These are phyloP conservation scores for Ptychobarbus kaznakovi DNA, from an alignment of 2,797 vertebrate genomes.

Conservation along the genomic window DNA sequence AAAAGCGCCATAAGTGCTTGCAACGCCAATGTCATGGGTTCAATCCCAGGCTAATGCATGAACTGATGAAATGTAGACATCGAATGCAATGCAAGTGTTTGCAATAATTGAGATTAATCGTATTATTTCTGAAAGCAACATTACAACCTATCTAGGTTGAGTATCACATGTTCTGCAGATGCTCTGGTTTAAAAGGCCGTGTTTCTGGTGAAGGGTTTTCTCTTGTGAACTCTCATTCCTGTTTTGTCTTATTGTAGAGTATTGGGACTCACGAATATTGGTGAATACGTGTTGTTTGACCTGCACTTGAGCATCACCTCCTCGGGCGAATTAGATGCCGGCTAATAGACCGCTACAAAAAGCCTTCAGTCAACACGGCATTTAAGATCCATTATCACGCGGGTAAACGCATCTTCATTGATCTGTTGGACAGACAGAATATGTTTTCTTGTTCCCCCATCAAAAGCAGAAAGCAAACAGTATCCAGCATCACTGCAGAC, in stretches of 20 bases:
- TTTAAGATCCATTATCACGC: slow-evolving; percentile 94
- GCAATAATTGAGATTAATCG: neutral
- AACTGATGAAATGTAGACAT: neutral
- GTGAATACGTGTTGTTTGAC: neutral
- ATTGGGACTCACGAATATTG: neutral
- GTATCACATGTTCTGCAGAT: neutral
- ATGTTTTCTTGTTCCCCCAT: slow-evolving; percentile 87
- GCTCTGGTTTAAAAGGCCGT: neutral
- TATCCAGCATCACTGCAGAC: slow-evolving; percentile 76
- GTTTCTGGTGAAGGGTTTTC: neutral
- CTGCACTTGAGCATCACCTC: slow-evolving; percentile 72
- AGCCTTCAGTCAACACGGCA: slow-evolving; percentile 92
- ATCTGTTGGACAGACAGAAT: slow-evolving; percentile 92
- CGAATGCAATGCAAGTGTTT: neutral
- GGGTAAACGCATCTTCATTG: slow-evolving; percentile 98
- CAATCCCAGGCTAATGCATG: neutral
- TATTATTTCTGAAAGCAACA: neutral
- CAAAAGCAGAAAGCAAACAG: slow-evolving; percentile 91
- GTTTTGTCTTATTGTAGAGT: neutral
- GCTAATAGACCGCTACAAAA: slow-evolving; percentile 85
- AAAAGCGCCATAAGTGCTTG: neutral
- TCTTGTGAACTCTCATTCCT: neutral
- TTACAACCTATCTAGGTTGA: neutral
- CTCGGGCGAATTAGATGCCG: slow-evolving; percentile 78
- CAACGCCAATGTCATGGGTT: neutral